A percentile compares a stretch with the other conserved stretches of the same genome.
Conservation (phyloP, 2,113 vertebrate species). For the Myrmecophaga tridactyla region DNA sequence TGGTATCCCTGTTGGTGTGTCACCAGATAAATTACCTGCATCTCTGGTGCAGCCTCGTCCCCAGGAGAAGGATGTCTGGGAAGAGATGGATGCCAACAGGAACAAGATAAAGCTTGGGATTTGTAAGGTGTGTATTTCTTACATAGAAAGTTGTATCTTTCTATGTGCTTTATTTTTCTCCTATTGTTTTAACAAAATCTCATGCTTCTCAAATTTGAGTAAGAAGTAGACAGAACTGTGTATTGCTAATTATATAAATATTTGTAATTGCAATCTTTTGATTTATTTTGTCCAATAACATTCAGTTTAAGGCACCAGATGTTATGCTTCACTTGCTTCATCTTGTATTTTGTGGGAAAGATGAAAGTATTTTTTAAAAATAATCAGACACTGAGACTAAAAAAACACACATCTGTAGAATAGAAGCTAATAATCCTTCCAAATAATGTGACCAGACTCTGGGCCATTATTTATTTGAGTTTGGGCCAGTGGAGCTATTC, state of each 20-base stretch:
- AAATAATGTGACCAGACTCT: not conserved
- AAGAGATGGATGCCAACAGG: slow-evolving; percentile 96
- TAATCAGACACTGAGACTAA: not conserved
- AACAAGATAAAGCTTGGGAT: slow-evolving; percentile 90
- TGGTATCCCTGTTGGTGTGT: slow-evolving; percentile 85
- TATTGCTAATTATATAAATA: slow-evolving; percentile 32
- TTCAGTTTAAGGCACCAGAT: not conserved
- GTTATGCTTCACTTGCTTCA: no score
- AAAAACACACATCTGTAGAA: not conserved
- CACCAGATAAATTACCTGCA: slow-evolving; percentile 88
- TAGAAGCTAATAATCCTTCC: slow-evolving; percentile 6
- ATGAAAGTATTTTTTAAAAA: not conserved
- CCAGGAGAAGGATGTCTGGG: slow-evolving; percentile 97
- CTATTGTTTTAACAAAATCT: not conserved
- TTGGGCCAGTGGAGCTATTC: not conserved
- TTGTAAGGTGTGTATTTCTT: slow-evolving; percentile 88
- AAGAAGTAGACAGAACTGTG: not conserved
- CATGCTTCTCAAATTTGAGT: slow-evolving; percentile 40
- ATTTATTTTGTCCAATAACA: not conserved
- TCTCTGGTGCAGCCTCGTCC: slow-evolving; percentile 87
- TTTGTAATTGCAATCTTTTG: not conserved
- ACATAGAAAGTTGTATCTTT: not conserved
- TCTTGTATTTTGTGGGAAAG: slow-evolving; percentile 45
- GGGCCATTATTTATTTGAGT: not conserved
- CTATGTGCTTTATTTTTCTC: not conserved